Base-by-base conservation (phyloP, 2,888 invertebrate genomes). In the Melitaea athalia region DNA sequence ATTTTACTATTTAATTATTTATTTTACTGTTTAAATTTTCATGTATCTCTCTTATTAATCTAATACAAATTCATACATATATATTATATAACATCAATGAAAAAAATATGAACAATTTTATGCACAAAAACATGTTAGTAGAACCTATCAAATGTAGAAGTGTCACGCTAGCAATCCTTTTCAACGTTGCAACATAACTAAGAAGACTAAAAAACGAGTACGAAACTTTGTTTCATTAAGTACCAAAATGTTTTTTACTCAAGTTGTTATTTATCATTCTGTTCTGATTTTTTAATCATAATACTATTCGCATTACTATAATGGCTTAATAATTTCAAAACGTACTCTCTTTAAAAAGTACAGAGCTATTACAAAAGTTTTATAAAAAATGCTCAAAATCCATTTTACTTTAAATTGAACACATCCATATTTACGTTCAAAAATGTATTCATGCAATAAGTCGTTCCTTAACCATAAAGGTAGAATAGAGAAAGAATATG, bases 401-500 rank as follows among this genome's bases (percentile, higher is more conserved):
- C 0, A 14, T 45, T 45, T 45, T 12, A 45, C 45, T 12, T 45
- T 45, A 45, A 45, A 8, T 14, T 45, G 45, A 50, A 15, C 50
- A 8, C 17, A 15, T 17, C 17, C 17, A 50, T 50, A 15, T 1
- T n/a, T n/a, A 15, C 15, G n/a, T 15, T 50, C 1, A 38, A 38
- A 38, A 38, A 7, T 55, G 15, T 57, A 57, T 57, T 57, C 15
- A 42, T 15, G 42, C 57, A 42, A 57, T 42, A 42, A 57, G 38
- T 57, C 42, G 57, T 57, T 57, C 57, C 57, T 57, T 15, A 42
- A 8, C 10, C 8, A 11, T 57, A n/a, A n/a, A n/a, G n/a, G n/a
- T 57, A 42, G 57, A 42, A 17, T 42, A 57, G 60, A 17, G 60
- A 50, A 67, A 67, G 55, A 49, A n/a, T 55, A 62, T 49, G 66